These are phyloP conservation scores for Vireo griseus DNA, from an alignment of 2,797 vertebrate genomes.

Conservation along the genomic window DNA sequence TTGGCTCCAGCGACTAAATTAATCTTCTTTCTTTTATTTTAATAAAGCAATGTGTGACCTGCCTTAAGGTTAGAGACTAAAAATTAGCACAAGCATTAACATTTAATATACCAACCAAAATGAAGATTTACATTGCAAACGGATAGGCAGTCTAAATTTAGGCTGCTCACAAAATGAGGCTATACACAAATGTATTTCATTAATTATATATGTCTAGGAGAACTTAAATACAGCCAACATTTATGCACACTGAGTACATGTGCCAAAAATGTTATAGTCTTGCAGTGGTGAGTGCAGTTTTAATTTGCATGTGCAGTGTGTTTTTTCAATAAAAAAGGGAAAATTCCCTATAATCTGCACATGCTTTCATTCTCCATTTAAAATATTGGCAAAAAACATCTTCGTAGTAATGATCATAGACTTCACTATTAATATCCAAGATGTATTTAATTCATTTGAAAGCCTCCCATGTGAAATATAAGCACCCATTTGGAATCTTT, in stretches of 20 bases:
- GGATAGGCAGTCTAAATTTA: conserved; percentile 62
- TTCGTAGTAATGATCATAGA: neutral
- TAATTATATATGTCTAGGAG: conserved; percentile 65
- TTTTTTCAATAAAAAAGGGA: conserved; percentile 38
- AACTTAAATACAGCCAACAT: conserved; percentile 57
- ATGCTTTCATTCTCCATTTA: conserved; percentile 18
- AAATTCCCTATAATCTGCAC: conserved; percentile 1
- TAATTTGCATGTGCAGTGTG: conserved; percentile 45
- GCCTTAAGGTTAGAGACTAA: conserved; percentile 61
- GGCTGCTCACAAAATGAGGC: conserved; percentile 57
- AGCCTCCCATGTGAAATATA: conserved; percentile 18
- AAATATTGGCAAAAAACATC: conserved; percentile 14
- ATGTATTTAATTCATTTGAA: conserved; percentile 60
- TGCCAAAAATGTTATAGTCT: conserved; percentile 55
- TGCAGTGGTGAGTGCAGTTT: conserved; percentile 55
- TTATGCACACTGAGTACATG: conserved; percentile 47
- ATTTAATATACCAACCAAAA: conserved; percentile 63
- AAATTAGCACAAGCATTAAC: conserved; percentile 62
- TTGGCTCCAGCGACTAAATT: conserved; percentile 53
- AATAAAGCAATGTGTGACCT: conserved; percentile 64
- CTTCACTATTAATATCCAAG: conserved; percentile 66
- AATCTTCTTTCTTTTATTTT: conserved; percentile 55
- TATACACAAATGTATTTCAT: conserved; percentile 62
- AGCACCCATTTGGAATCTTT: conserved; percentile 25
- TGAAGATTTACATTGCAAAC: conserved; percentile 63